Evolutionary conservation across 2,797 vertebrate genomes (phyloP), one percentile per base, ranked within the genome.

Genomic region (Coreius guichenoti): DNA sequence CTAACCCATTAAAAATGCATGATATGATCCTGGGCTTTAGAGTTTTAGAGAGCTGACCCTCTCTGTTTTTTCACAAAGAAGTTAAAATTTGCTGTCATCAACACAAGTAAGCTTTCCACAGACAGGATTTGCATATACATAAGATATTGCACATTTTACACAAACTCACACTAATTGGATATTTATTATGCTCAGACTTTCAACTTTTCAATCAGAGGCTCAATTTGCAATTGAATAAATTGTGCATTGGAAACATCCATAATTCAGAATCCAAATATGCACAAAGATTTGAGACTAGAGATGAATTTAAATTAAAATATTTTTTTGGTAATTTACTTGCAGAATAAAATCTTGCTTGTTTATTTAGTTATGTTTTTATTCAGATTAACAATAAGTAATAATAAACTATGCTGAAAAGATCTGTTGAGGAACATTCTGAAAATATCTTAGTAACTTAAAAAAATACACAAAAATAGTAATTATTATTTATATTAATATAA

Each of bases 1-100:
- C 85, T 84, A 83, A 86, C 87, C 93, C 88, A 93, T 95, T 92
- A 94, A 94, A 94, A 91, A 92, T 93, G 84, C 90, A 94, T 93
- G 92, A 92, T 89, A 82, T 87, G 86, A 83, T 89, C 87, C 87
- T 69, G 89, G 83, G 89, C 92, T 89, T 90, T 85, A 86, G 90
- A 88, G 89, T 91, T 87, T 81, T 86, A 87, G 89, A 90, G 90
- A 92, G 92, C 91, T 85, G 85, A 87, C 84, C 84, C 86, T 79
- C 83, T 85, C 63, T 89, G 77, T 89, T 86, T 91, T 84, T 78
- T 92, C 84, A 87, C 87, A 91, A 84, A 90, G 87, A 93, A 92
- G 92, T 93, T 91, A 88, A 92, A 93, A 90, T 89, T 81, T 77
- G 58, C 90, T 89, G 80, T 87, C 87, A 91, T 91, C 90, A 91